Base-by-base conservation (phyloP, 2,888 invertebrate species). In the Agonopterix arenella region DNA sequence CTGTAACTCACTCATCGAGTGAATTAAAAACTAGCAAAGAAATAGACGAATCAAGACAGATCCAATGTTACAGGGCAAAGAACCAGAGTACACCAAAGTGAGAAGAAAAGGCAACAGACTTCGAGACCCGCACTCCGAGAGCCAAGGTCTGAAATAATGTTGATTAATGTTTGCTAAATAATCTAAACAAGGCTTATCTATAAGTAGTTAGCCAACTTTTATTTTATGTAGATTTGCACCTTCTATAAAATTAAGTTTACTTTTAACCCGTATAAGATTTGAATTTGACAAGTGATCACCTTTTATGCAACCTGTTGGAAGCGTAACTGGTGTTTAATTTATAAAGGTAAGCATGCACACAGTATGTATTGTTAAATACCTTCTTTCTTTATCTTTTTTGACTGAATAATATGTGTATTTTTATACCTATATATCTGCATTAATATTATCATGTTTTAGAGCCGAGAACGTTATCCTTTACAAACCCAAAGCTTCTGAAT, bases 41-140 rank as follows among this genome's bases (percentile, higher is more conserved):
- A 41, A 41, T n/a, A 41, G 11, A 28, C 28, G 5, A 28, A 36
- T 46, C 36, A 11, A 9, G 36, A 28, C 28, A 28, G 28, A 5
- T 5, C 5, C 28, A 7, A 28, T 28, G 5, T 48, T 79, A 51
- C 82, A 93, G 93, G 92, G 91, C 62, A 95, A 95, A 86, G 95
- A 95, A 73, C 95, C 94, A 52, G 95, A 95, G 76, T 95, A 95
- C 70, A 95, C 94, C 4, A 95, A 95, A 90, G 95, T 95, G 13
- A 89, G 94, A 71, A 93, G 95, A 93, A 95, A 95, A 93, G 94
- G 94, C 59, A 93, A 93, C 58, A 90, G 94, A 67, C 90, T 95
- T 51, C 90, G 95, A 52, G 95, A 95, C 79, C 94, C 95, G 10
- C 95, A 95, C 83, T 95, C 95, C 2, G 95, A 95, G 76, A 95